Base-by-base conservation (phyloP, 2,797 vertebrate genomes). In the Acanthurus tractus region DNA sequence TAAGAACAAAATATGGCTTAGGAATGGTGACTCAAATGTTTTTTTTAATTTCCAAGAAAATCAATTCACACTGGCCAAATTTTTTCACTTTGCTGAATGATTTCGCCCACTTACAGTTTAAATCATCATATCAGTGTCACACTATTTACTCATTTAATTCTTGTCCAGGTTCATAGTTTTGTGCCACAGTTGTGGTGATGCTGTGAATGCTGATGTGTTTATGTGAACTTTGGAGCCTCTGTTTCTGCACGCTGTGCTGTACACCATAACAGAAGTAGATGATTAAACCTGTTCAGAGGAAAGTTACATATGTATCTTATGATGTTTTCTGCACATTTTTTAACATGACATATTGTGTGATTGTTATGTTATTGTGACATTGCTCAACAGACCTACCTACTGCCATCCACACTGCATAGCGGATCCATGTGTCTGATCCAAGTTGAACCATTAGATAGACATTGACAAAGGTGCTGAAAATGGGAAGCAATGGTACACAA, bases 261-360 rank as follows among this genome's bases (percentile, higher is more conserved):
- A 97, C 92, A 2, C 97, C 96, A 0, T 97, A 97, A 63, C 90
- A 78, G 84, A 97, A 97, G 86, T 97, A 97, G 90, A 97, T 95
- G 20, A 96, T 75, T 63, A 97, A 85, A 74, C 96, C 96, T 97
- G 86, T 88, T 42, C 69, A 34, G 79, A 70, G n/a, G 76, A 63
- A 80, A 57, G 14, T 34, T 53, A 70, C 17, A 78, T 46, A 1
- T 23, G 0, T 12, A 50, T 18, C 38, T 25, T 44, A 40, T 18
- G 2, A 49, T 13, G 8, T 34, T 78, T 78, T 17, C 18, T 4
- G 3, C 3, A 70, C 0, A 44, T 4, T 38, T 48, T 58, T 38
- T 56, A 29, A 1, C 63, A 63, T 42, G 0, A 52, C 57, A 65
- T 20, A 73, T 1, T 64, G 5, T 29, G 29, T 34, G 29, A 34